Evolutionary conservation across 1,140 invertebrate species (phyloP), one percentile per base, ranked within the genome.

Genomic region (Limonius californicus): DNA sequence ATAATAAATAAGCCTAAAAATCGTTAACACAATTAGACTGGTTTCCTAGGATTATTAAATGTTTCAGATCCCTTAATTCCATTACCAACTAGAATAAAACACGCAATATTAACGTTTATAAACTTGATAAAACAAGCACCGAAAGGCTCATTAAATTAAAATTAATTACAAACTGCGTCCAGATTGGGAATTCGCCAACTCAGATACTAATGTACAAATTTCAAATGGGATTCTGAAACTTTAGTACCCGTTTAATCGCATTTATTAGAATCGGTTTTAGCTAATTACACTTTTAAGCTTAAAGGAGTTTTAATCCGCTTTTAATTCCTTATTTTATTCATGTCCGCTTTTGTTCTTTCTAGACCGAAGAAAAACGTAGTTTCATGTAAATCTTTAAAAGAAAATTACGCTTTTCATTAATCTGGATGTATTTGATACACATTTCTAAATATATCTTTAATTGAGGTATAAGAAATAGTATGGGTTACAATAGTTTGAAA

Each of bases 271-370:
- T 50, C 16, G 45, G 45, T 50, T 50, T 50, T 50, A 50, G 45
- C 45, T 50, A 50, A 50, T 50, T 50, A 50, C 45, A 50, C 45
- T 50, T 50, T 50, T 50, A 50, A 50, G 45, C 45, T 50, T 45
- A 50, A 50, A 18, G 20, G 45, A 50, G 16, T 50, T 50, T 50
- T 19, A 50, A 50, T 50, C 45, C 14, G 16, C n/a, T 21, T 21
- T 18, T 19, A 50, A 50, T 50, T 50, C 45, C 45, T 19, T 50
- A 50, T 50, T 50, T 50, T 50, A 50, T 50, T 50, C 18, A 50
- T 50, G 2, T 18, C 7, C 3, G 20, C 45, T 50, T 50, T 50
- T 27, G 23, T 27, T 27, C 3, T 3, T 27, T 27, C 23, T 27
- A 27, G 23, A 4, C 9, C 9, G 23, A 27, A 27, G 23, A 27